phyloP scores from a whole-genome alignment of 2,888 invertebrate genomes.

The Dynastes maya region DNA sequence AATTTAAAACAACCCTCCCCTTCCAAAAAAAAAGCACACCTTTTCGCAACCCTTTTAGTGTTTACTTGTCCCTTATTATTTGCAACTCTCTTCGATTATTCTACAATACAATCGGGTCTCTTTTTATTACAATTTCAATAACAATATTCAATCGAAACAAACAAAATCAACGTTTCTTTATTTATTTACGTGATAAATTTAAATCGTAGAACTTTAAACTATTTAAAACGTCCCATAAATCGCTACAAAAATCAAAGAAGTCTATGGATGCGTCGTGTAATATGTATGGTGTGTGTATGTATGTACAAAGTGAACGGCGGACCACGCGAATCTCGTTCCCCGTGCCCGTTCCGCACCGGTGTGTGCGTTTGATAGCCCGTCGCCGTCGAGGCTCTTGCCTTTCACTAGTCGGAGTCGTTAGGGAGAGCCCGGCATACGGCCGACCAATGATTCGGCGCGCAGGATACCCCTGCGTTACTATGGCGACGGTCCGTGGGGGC shows the following conservation, averaged over 20 bases:
- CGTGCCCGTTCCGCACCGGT: conserved; percentile 19
- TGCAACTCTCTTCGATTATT: neutral
- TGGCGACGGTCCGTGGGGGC: conserved; percentile 62
- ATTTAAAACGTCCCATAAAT: neutral
- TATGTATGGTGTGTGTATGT: neutral
- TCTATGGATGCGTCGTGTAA: neutral
- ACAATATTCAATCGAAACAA: neutral
- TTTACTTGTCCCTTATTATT: neutral
- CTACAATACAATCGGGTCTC: neutral
- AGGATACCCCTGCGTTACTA: conserved; percentile 65
- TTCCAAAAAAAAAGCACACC: neutral
- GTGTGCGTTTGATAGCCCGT: conserved; percentile 21
- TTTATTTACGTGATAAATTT: neutral
- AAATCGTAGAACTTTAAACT: neutral
- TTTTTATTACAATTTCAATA: neutral
- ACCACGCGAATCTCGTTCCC: conserved; percentile 52
- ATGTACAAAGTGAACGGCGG: conserved; percentile 26
- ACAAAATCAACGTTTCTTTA: neutral
- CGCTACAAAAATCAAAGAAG: neutral
- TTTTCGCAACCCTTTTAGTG: neutral
- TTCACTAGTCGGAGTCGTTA: conserved; percentile 50
- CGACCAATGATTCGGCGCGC: conserved; percentile 66
- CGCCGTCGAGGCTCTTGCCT: conserved; percentile 45
- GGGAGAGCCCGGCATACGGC: conserved; percentile 47
- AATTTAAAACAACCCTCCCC: neutral